A percentile compares a stretch with the other conserved stretches of the same genome.
Conservation (phyloP, 2,888 invertebrate genomes). For the Pedicia rivosa region DNA sequence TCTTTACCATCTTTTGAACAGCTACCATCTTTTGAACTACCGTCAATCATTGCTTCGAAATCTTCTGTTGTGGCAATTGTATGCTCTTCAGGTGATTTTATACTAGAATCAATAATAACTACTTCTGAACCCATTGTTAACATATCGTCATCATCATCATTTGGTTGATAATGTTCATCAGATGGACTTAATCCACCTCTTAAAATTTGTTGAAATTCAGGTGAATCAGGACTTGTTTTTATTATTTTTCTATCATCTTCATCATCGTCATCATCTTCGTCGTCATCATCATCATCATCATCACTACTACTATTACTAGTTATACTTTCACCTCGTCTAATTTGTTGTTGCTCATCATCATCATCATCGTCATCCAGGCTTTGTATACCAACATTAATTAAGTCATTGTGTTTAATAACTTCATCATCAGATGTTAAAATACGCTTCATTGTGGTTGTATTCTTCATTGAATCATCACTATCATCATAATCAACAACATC, state of each 20-base stretch:
- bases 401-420: conserved; percentile 9
- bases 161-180: conserved; percentile 28
- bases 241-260: conserved; percentile 10
- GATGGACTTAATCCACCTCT: conserved; percentile 24
- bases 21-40: conserved; percentile 36
- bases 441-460: conserved; percentile 9
- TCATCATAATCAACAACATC: conserved; percentile 41
- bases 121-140: conserved; percentile 40
- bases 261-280: conserved; percentile 1
- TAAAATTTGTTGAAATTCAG: conserved; percentile 34
- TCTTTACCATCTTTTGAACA: conserved; percentile 19
- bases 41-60: conserved; percentile 48
- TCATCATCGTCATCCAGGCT: conserved; percentile 7
- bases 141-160: conserved; percentile 19
- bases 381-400: conserved; percentile 8
- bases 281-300: conserved; percentile 22
- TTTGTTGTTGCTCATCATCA: conserved; percentile 13
- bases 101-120: conserved; percentile 41
- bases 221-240: conserved; percentile 33
- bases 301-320: conserved; percentile 27
- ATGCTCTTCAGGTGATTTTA: conserved; percentile 44
- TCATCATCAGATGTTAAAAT: conserved; percentile 11
- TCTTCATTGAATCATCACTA: conserved; percentile 33
- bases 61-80: conserved; percentile 45
- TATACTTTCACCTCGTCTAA: conserved; percentile 25